Percentiles rank a stretch among this genome's conserved stretches.
Evolutionary conservation across 2,797 vertebrate genomes (phyloP).

Genomic region (Ispidina lecontei): DNA sequence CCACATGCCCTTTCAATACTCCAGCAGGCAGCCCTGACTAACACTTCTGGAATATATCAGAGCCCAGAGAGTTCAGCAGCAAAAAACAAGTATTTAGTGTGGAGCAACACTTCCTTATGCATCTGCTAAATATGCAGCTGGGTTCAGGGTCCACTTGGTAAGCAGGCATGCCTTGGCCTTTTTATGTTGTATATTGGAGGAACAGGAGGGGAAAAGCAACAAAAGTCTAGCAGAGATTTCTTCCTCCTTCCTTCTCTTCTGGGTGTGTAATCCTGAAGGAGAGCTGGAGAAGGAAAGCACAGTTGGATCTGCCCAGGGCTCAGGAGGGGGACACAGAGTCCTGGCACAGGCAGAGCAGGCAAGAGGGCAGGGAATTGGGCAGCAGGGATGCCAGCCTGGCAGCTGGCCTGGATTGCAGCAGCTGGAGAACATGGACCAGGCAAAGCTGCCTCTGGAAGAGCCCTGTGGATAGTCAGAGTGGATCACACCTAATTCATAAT

Average conservation of each 20-base stretch:
- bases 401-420: neutral
- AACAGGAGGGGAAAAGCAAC: neutral
- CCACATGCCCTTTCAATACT: neutral
- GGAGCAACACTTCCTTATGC: neutral
- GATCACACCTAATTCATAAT: neutral
- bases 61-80: neutral
- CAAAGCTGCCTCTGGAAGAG: neutral
- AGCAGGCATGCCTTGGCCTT: neutral
- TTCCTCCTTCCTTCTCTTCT: neutral
- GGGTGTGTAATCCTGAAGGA: neutral
- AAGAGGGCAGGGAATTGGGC: neutral
- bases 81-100: neutral
- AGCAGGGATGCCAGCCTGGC: neutral
- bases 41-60: neutral
- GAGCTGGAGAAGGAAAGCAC: neutral
- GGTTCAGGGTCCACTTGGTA: fast-evolving
- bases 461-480: fast-evolving
- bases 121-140: neutral
- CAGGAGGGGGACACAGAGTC: fast-evolving
- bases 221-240: neutral
- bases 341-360: neutral
- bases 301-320: neutral
- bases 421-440: fast-evolving
- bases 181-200: neutral
- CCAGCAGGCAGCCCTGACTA: neutral